Evolutionary conservation across 1,140 invertebrate genomes (phyloP).

Genomic region (Oppia nitens): DNA sequence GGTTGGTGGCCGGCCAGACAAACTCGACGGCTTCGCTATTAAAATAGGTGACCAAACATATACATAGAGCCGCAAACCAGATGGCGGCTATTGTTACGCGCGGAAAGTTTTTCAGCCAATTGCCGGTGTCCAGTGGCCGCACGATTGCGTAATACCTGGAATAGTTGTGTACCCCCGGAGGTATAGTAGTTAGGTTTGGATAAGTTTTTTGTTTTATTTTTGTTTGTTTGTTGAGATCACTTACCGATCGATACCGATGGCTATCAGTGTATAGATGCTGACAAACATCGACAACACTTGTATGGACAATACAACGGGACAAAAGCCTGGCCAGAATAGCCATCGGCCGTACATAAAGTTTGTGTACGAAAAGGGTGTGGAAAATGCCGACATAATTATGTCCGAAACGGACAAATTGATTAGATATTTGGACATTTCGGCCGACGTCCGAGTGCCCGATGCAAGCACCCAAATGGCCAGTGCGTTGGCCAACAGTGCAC

Average conservation of each 20-base stretch:
- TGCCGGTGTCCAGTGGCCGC: neutral
- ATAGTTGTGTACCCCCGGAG: neutral
- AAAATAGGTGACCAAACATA: neutral
- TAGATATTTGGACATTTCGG: slow-evolving; percentile 28
- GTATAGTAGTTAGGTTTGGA: neutral
- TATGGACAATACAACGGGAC: slow-evolving; percentile 29
- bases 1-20: neutral
- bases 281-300: slow-evolving; percentile 30
- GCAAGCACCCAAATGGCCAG: slow-evolving; percentile 29
- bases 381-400: slow-evolving; percentile 32
- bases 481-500: slow-evolving; percentile 27
- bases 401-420: slow-evolving; percentile 31
- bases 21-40: neutral
- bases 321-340: slow-evolving; percentile 29
- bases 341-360: slow-evolving; percentile 30
- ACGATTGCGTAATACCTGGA: slow-evolving; percentile 1
- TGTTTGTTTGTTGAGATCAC: neutral
- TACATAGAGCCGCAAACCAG: neutral
- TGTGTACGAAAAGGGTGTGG: slow-evolving; percentile 33
- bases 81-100: neutral
- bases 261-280: slow-evolving; percentile 31
- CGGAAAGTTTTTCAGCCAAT: neutral
- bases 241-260: slow-evolving; percentile 32
- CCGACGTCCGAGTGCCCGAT: slow-evolving; percentile 26
- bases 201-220: neutral